Percentiles rank a stretch among this genome's conserved stretches.
These are phyloP conservation scores for Guaruba guarouba DNA, from an alignment of 2,113 vertebrate species.

Conservation along the genomic window DNA sequence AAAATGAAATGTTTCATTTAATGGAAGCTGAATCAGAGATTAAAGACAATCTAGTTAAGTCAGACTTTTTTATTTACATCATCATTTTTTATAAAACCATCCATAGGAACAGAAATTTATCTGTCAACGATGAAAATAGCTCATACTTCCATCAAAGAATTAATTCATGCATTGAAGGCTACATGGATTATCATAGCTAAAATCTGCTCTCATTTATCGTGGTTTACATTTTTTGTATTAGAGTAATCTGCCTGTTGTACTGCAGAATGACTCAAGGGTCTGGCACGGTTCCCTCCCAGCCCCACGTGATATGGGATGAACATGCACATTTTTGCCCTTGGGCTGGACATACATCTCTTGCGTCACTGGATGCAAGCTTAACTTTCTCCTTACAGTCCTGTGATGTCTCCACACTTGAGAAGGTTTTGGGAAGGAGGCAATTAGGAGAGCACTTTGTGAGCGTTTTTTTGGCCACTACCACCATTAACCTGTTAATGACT, in stretches of 20 bases:
- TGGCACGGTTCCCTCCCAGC: neutral
- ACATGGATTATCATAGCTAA: neutral
- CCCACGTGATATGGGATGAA: neutral
- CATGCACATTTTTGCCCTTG: neutral
- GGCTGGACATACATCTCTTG: neutral
- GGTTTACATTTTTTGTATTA: slow-evolving; percentile 40
- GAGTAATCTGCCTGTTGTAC: slow-evolving; percentile 8
- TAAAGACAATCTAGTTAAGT: neutral
- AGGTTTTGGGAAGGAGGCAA: neutral
- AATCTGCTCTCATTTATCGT: slow-evolving; percentile 22
- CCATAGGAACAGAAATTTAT: neutral
- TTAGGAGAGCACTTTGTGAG: neutral
- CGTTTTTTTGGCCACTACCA: neutral
- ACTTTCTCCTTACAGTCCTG: neutral
- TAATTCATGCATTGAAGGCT: neutral
- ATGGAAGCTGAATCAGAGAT: neutral
- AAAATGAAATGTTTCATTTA: neutral
- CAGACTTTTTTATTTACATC: neutral
- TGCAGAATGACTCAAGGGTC: slow-evolving; percentile 3
- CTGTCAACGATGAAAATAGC: neutral
- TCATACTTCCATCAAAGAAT: neutral
- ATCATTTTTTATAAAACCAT: neutral
- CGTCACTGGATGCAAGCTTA: neutral
- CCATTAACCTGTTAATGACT: neutral
- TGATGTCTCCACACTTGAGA: neutral